phyloP scores from a whole-genome alignment of 2,797 vertebrate genomes.

The Tadarida brasiliensis region DNA sequence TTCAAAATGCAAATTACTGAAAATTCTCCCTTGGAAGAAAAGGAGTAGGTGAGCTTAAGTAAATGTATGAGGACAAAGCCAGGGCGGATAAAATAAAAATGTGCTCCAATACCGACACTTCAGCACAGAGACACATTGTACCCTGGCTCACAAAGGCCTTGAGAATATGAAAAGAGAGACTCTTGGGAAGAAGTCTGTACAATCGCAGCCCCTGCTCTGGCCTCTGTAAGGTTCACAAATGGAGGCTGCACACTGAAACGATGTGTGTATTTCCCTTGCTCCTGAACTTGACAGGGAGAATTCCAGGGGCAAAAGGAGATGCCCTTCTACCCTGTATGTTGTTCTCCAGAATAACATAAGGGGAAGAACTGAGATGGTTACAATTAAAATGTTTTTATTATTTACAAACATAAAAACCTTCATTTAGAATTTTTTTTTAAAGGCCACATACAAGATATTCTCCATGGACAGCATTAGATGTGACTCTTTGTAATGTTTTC shows the following conservation, averaged over 20 bases:
- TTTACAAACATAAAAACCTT: neutral
- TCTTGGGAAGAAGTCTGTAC: neutral
- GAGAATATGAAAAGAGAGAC: neutral
- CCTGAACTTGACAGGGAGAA: neutral
- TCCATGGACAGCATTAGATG: neutral
- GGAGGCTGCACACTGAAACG: neutral
- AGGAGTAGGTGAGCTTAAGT: neutral
- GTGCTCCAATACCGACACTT: neutral
- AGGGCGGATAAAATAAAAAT: neutral
- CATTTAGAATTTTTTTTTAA: neutral
- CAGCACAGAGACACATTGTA: neutral
- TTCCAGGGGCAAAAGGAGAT: neutral
- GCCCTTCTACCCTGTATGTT: neutral
- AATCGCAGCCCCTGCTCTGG: neutral
- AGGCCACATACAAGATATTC: neutral
- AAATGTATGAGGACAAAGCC: neutral
- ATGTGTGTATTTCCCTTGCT: neutral
- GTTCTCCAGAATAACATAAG: neutral
- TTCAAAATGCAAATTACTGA: constrained; percentile 43
- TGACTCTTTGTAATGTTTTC: neutral
- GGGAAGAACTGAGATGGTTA: neutral
- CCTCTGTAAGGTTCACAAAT: neutral
- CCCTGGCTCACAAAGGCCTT: neutral
- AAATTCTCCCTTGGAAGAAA: neutral
- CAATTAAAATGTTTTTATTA: neutral